A percentile compares a stretch with the other conserved stretches of the same genome.
Evolutionary conservation across 2,797 vertebrate genomes (phyloP).

Genomic region (Bryconaethiops microstoma): DNA sequence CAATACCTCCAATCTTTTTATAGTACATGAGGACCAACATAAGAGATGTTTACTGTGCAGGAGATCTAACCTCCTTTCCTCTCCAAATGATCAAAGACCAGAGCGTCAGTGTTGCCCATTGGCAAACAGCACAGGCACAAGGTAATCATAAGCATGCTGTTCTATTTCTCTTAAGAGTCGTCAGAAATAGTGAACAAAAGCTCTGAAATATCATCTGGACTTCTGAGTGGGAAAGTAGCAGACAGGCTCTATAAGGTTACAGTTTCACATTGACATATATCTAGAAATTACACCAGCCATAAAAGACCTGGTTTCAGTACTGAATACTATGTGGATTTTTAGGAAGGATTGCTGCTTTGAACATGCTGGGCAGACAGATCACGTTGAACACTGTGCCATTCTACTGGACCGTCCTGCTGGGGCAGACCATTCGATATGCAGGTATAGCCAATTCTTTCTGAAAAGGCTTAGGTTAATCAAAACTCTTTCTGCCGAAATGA

Average conservation of each 20-base stretch:
- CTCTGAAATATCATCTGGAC: neutral
- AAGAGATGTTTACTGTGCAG: conserved; percentile 78
- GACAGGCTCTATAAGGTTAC: neutral
- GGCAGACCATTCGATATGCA: conserved; percentile 82
- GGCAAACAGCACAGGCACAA: conserved; percentile 85
- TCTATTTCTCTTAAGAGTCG: neutral
- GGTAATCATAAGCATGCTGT: conserved; percentile 67
- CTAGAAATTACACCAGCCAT: neutral
- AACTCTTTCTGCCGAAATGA: neutral
- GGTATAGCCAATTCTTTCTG: conserved; percentile 63
- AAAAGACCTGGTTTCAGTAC: neutral
- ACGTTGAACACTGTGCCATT: conserved; percentile 80
- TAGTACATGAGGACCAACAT: conserved; percentile 84
- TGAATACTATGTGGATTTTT: neutral
- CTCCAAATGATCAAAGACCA: conserved; percentile 73
- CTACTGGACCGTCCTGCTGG: conserved; percentile 85
- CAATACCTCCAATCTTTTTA: conserved; percentile 1
- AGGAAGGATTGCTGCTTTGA: conserved; percentile 83
- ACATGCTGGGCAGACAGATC: conserved; percentile 76
- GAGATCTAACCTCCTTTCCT: conserved; percentile 83
- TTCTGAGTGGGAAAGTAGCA: neutral
- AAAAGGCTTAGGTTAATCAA: neutral
- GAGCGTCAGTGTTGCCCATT: conserved; percentile 78
- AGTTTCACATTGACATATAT: neutral
- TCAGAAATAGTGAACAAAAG: neutral